Evolutionary conservation across 92 coral and sea anemone genomes (phyloP), one percentile per base, ranked within the genome.

Genomic region (Chrysogorgia sp.): DNA sequence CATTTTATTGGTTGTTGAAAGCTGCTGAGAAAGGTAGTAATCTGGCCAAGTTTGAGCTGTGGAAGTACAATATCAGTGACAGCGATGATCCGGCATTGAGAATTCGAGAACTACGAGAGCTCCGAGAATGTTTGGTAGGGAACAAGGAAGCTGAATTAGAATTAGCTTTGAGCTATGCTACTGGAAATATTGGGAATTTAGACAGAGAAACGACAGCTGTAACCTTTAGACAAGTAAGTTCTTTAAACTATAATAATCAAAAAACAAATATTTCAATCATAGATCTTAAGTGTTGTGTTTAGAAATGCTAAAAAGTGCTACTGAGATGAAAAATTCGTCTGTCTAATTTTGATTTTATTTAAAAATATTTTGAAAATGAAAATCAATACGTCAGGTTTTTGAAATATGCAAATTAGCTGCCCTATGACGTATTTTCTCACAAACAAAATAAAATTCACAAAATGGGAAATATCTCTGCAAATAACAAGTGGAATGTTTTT

Each of bases 11-110:
- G 99, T 82, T 96, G 23, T 77, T 87, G 59, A 96, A 86, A 69
- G 99, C 99, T 32, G 83, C 90, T 25, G 21, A 48, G 23, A 82
- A 79, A 34, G 97, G 97, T 23, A 87, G 97, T 19, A 72, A 82
- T 59, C 90, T 87, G 65, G 99, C 99, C 1, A 92, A 93, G 35
- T 96, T 85, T 87, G 99, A 96, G 74, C 85, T 96, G 63, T 96
- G 99, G 99, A 96, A 90, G 72, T 77, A 76, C 15, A 76, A 75
- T 33, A 81, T 71, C 1, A 71, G 81, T 74, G 76, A 86, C 7
- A 82, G 83, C 19, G 6, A 82, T 17, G 99, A 96, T 55, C 97
- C 92, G 28, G 88, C 92, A 10, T 63, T 86, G 9, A 71, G 71
- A 69, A 65, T 96, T 55, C 92, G 87, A 82, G 86, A 92, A 40